These are phyloP conservation scores for Arrhamphus sclerolepis DNA, from an alignment of 2,797 vertebrate species.

Conservation along the genomic window DNA sequence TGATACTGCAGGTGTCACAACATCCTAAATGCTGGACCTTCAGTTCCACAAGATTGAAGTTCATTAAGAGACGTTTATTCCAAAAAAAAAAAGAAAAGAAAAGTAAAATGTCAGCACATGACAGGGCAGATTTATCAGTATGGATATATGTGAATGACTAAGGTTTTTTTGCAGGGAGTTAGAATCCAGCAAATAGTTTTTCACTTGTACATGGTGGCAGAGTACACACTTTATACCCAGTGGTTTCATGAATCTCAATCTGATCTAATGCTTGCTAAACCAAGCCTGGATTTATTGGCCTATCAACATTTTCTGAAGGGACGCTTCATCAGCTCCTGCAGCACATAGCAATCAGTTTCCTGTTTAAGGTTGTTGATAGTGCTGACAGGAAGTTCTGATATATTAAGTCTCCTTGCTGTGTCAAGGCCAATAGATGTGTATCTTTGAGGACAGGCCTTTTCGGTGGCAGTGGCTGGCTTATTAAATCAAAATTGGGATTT, in stretches of 20 bases:
- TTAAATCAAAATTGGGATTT: conserved; percentile 18
- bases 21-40: too few species aligned
- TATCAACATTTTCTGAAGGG: conserved; percentile 17
- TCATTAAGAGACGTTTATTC: too few species aligned
- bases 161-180: too few species aligned
- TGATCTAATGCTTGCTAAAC: neutral
- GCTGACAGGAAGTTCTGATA: conserved; percentile 30
- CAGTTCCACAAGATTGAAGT: too few species aligned
- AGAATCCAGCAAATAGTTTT: too few species aligned
- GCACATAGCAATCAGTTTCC: conserved; percentile 21
- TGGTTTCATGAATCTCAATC: conserved; percentile 1
- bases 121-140: too few species aligned
- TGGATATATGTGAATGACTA: too few species aligned
- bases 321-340: conserved; percentile 24
- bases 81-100: too few species aligned
- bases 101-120: too few species aligned
- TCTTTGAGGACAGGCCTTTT: conserved; percentile 34
- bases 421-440: conserved; percentile 7
- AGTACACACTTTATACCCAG: neutral
- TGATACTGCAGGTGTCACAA: too few species aligned
- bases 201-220: too few species aligned
- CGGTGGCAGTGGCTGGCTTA: neutral
- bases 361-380: conserved; percentile 37
- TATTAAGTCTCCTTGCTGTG: conserved; percentile 7
- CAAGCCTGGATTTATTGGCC: conserved; percentile 38